Percentiles rank a stretch among this genome's conserved stretches.
These are phyloP conservation scores for Chionodraco myersi DNA, from an alignment of 2,113 vertebrate species.

Conservation along the genomic window DNA sequence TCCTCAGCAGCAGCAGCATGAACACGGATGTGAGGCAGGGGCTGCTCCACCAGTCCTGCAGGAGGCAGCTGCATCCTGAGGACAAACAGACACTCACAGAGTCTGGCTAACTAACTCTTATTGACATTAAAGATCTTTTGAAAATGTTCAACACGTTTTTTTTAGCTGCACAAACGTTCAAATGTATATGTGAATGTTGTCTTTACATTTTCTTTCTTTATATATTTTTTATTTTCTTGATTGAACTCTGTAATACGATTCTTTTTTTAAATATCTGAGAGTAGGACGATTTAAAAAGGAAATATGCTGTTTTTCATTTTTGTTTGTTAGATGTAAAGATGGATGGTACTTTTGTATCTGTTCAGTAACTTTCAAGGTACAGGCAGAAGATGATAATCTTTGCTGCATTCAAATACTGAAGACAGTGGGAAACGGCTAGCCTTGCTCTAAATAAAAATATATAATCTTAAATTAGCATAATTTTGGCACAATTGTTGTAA, in stretches of 20 bases:
- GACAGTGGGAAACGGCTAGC: no score
- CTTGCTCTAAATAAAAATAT: no score
- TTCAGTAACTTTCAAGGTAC: no score
- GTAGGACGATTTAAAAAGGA: not conserved
- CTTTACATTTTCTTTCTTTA: constrained; percentile 15
- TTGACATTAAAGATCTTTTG: not conserved
- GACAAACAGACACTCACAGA: constrained; percentile 77
- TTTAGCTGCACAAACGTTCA: constrained; percentile 12
- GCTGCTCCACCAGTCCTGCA: constrained; percentile 79
- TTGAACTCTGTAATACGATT: not conserved
- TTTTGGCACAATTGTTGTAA: not conserved
- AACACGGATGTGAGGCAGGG: constrained; percentile 81
- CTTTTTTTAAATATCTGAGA: not conserved
- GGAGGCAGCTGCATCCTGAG: constrained; percentile 79
- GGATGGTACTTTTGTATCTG: no score
- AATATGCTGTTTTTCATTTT: not conserved
- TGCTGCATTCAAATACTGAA: no score
- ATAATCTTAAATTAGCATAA: not conserved
- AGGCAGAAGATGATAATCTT: no score
- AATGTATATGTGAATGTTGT: constrained; percentile 19
- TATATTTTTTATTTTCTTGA: not conserved
- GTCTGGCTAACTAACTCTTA: constrained; percentile 54
- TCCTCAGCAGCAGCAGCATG: constrained; percentile 68
- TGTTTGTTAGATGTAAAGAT: no score
- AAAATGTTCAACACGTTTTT: not conserved